Base-by-base conservation (phyloP, 2,888 invertebrate genomes). In the Drosophila melanosoma region DNA sequence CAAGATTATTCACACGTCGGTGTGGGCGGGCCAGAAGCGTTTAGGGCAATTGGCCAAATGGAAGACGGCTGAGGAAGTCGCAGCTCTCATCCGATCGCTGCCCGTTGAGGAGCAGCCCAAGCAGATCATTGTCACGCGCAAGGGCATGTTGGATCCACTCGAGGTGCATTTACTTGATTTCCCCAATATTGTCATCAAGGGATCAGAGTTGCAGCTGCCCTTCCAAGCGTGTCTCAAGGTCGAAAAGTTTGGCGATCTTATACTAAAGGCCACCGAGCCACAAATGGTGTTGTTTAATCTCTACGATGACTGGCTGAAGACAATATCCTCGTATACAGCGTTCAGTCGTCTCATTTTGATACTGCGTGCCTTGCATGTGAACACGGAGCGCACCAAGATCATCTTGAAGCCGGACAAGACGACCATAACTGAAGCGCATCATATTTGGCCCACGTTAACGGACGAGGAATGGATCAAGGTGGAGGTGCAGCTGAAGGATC, bases 31-130 rank as follows among this genome's bases (percentile, higher is more conserved):
- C 48, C 99, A 99, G 94, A 99, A 99, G 94, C 99, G 99, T 97
- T 95, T 99, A 10, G 99, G 99, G 90, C 99, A 98, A 95, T 94
- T 99, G 93, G 99, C 99, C 12, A 99, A 99, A 94, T 99, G 99
- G 99, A 99, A 99, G 94, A 99, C 99, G 0, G 99, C 99, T 59
- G 99, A 99, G 94, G 99, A 99, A 96, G 99, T 99, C 20, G 99
- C 99, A 1, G 99, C 99, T 38, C 94, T 99, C 89, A 99, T 99
- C 95, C 96, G 99, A 51, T 99, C 99, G 0, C 94, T 99, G 79
- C 99, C 99, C 0, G 99, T 99, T 6, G 99, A 99, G 94, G 99
- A 99, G 94, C 99, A 99, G 93, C 99, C 99, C 0, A 99, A 99
- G 92, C 99, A 99, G 94, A 99, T 99, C 93, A 99, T 99, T 92